phyloP scores from a whole-genome alignment of 2,888 invertebrate species.

The Cecidostiba fungosa region DNA sequence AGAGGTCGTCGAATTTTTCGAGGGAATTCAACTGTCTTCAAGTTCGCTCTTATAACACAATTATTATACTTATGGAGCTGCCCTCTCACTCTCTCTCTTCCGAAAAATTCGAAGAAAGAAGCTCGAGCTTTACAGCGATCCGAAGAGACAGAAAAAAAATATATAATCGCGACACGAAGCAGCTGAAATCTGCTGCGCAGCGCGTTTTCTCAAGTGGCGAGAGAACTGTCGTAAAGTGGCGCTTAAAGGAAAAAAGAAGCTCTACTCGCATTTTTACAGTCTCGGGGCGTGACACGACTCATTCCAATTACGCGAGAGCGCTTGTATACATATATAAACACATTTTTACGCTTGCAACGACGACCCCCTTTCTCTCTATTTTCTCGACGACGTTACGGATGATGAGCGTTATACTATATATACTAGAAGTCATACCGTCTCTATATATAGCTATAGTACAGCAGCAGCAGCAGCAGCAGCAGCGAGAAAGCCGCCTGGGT shows the following conservation, averaged over 20 bases:
- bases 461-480: too few species aligned
- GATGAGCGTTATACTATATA: too few species aligned
- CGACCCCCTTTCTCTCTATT: constrained; percentile 1
- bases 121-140: neutral
- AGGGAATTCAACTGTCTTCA: too few species aligned
- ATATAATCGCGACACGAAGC: too few species aligned
- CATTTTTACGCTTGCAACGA: constrained; percentile 25
- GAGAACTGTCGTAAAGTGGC: constrained; percentile 10
- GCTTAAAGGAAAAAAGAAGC: neutral
- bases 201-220: too few species aligned
- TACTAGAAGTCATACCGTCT: neutral
- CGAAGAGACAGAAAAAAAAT: neutral
- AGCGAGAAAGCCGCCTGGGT: constrained; percentile 4
- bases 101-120: too few species aligned
- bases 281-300: constrained; percentile 8
- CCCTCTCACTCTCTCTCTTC: too few species aligned
- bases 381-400: neutral
- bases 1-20: neutral
- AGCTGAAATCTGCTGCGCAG: neutral
- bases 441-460: neutral
- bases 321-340: neutral
- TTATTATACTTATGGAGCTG: too few species aligned
- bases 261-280: constrained; percentile 3
- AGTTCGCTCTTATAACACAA: too few species aligned
- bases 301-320: constrained; percentile 34